Evolutionary conservation across 2,113 vertebrate genomes (phyloP), one percentile per base, ranked within the genome.

Genomic region (Lota lota): DNA sequence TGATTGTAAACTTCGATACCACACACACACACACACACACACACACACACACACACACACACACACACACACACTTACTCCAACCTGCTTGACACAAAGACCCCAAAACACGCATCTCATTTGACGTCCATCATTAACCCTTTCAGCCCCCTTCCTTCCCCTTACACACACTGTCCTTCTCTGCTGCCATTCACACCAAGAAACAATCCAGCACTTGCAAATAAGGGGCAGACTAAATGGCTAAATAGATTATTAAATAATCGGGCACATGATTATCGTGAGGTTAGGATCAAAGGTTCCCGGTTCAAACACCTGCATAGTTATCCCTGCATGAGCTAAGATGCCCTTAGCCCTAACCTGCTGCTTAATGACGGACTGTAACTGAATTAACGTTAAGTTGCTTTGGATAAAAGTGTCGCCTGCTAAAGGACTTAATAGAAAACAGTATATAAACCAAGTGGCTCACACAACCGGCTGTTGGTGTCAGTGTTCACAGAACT

Each of bases 101-200:
- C 64, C 50, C 57, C 19, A 63, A 56, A 69, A 67, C 65, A 40
- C 63, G 47, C 72, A 24, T 69, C 57, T 83, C 74, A 83, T 79
- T 82, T 82, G 73, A 66, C 79, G 80, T 78, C 81, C 67, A 75
- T 80, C 87, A 77, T 69, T 53, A 63, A 65, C 63, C 58, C 59
- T 53, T 74, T 79, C 72, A 76, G 61, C 19, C 58, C 63, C 47
- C 72, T 82, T 24, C 24, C 24, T 24, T 24, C 36, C 36, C 11
- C 36, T 40, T 40, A 83, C 73, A 63, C 59, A 79, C 1, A 36
- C 64, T 65, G 75, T 77, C 81, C 72, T 81, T 82, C 80, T 79
- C 78, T 72, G 78, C 66, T 64, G 70, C 69, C 65, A 76, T 83
- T 86, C 71, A 83, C 73, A 73, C 68, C 75, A 71, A 75, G 79